These are phyloP conservation scores for Apostichopus japonicus DNA, from an alignment of 35 echinoderm and acorn worm genomes.

Conservation along the genomic window DNA sequence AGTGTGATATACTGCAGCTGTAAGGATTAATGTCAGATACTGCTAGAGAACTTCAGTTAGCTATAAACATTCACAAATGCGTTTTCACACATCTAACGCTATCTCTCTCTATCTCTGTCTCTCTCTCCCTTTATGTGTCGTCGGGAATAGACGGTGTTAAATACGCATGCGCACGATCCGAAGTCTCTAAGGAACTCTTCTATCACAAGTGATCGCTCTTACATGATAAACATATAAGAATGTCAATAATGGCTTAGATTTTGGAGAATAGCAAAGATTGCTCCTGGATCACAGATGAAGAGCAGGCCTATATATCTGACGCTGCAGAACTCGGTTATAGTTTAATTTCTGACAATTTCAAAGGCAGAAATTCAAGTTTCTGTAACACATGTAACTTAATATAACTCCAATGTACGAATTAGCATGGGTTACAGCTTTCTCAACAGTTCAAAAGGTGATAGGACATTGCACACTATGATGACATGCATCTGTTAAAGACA, in stretches of 20 bases:
- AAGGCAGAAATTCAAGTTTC: too few species aligned
- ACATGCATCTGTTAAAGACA: too few species aligned
- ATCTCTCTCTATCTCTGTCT: not conserved
- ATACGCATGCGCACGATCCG: not conserved
- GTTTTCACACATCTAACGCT: conserved; percentile 21
- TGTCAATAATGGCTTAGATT: not conserved
- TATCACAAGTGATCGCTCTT: not conserved
- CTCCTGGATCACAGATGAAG: not conserved
- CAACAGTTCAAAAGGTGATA: too few species aligned
- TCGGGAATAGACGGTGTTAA: not conserved
- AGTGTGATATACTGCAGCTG: conserved; percentile 44
- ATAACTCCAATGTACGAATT: too few species aligned
- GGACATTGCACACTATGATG: too few species aligned
- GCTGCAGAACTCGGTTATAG: not conserved
- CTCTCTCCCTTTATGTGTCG: not conserved
- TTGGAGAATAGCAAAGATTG: not conserved
- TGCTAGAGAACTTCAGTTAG: conserved; percentile 11
- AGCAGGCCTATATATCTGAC: not conserved
- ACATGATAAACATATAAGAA: not conserved
- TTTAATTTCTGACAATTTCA: too few species aligned
- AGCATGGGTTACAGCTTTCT: too few species aligned
- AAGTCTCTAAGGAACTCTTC: not conserved
- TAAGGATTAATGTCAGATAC: conserved; percentile 44
- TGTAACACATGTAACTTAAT: too few species aligned
- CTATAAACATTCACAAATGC: conserved; percentile 50